These are phyloP conservation scores for Naja naja DNA, from an alignment of 2,113 vertebrate genomes.

Conservation along the genomic window DNA sequence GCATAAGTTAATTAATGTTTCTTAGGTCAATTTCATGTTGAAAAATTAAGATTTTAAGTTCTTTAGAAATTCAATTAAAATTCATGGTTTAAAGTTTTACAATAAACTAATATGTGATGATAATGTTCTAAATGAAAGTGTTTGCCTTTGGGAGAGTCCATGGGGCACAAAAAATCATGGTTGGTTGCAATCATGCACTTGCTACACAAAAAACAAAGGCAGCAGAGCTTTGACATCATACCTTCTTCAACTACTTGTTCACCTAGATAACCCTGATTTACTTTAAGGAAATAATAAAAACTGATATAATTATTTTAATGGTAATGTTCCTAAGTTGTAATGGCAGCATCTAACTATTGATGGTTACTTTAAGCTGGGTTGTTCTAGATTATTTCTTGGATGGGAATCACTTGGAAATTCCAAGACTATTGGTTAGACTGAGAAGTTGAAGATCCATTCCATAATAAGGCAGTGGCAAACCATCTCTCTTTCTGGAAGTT, in stretches of 20 bases:
- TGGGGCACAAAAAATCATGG: neutral
- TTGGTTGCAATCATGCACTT: neutral
- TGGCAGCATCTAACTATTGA: neutral
- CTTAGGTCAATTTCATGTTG: neutral
- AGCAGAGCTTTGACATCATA: neutral
- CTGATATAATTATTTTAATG: neutral
- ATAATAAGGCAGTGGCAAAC: neutral
- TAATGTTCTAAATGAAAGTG: neutral
- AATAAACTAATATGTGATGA: neutral
- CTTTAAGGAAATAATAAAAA: neutral
- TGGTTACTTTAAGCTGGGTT: neutral
- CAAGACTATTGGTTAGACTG: neutral
- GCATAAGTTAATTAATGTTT: neutral
- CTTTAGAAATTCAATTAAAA: neutral
- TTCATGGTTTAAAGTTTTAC: neutral
- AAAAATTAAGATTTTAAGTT: neutral
- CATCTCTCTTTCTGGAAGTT: neutral
- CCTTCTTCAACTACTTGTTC: neutral
- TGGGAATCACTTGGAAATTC: neutral
- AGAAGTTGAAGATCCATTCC: neutral
- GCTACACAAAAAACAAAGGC: neutral
- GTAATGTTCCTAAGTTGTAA: neutral
- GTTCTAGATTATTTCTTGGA: neutral
- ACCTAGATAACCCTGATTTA: neutral
- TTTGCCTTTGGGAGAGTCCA: neutral